Base-by-base conservation (phyloP, 2,113 vertebrate genomes). In the Oophaga pumilio region DNA sequence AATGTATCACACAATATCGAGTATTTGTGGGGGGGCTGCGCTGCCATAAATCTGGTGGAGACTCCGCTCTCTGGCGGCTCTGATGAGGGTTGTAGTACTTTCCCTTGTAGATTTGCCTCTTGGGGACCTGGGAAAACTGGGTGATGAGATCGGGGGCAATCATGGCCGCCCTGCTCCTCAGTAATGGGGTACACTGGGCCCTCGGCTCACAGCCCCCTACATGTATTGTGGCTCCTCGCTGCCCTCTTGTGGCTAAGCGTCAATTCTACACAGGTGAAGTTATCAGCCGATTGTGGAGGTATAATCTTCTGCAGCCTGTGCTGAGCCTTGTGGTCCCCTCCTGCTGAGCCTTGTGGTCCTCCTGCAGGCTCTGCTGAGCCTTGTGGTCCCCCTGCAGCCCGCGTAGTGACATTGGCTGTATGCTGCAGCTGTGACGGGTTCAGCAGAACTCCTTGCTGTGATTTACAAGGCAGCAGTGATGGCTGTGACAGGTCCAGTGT, bases 401-500 rank as follows among this genome's bases (percentile, higher is more conserved):
- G 20, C 52, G 33, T 12, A 76, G n/a, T 50, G 33, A 76, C 73
- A 43, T 50, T 4, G 5, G 52, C 13, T 26, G 14, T 9, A 13
- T 57, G n/a, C 26, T 33, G 26, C 15, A 8, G 68, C n/a, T 43
- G 33, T 43, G 33, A 43, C 3, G 14, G 52, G 50, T 56, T 78
- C 74, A 78, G 52, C 76, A n/a, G 17, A 73, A 66, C 60, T 73
- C 13, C 53, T 74, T 73, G 64, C 59, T 49, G 20, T 57, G 28
- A 86, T 86, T 86, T 86, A 80, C 62, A 49, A 73, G 59, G 62
- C 76, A 57, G 15, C 52, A 52, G 77, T 81, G 76, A 79, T 79
- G 24, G 5, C 11, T 53, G 43, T 66, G 86, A 87, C 86, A 82
- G 28, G 3, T 33, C 28, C 78, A 60, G 24, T 66, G 15, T 62